These are phyloP conservation scores for Chondrosia reniformis DNA, from an alignment of 37 sponge, comb jelly and placozoan genomes.

Conservation along the genomic window DNA sequence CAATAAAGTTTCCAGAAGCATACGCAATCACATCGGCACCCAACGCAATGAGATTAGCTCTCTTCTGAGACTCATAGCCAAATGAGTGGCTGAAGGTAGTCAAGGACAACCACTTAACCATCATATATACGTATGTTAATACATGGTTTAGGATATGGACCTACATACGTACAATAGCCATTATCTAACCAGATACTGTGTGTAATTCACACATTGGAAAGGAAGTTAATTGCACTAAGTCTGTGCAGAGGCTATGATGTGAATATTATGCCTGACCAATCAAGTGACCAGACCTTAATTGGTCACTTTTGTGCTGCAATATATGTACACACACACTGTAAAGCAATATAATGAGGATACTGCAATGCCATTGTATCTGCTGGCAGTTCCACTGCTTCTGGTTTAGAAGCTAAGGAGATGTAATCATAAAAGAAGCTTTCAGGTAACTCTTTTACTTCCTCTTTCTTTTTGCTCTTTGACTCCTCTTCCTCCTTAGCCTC, in stretches of 20 bases:
- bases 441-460: slow-evolving; percentile 7
- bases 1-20: slow-evolving; percentile 87
- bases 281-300: too few relatives aligned
- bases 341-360: slow-evolving; percentile 29
- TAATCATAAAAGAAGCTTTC: slow-evolving; percentile 36
- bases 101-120: neutral
- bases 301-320: too few relatives aligned
- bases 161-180: too few relatives aligned
- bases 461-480: slow-evolving; percentile 13
- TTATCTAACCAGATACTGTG: too few relatives aligned
- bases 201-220: too few relatives aligned
- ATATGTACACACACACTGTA: neutral
- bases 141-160: neutral
- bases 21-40: slow-evolving; percentile 67
- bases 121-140: neutral
- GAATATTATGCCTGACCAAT: too few relatives aligned
- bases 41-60: slow-evolving; percentile 83
- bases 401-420: slow-evolving; percentile 36
- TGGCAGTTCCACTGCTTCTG: slow-evolving; percentile 42
- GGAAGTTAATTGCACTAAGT: too few relatives aligned
- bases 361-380: slow-evolving; percentile 30
- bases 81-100: slow-evolving; percentile 75
- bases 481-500: slow-evolving; percentile 23
- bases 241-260: too few relatives aligned
- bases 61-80: slow-evolving; percentile 93